Evolutionary conservation across 1,140 invertebrate species (phyloP).

Genomic region (Pentalonia nigronervosa): DNA sequence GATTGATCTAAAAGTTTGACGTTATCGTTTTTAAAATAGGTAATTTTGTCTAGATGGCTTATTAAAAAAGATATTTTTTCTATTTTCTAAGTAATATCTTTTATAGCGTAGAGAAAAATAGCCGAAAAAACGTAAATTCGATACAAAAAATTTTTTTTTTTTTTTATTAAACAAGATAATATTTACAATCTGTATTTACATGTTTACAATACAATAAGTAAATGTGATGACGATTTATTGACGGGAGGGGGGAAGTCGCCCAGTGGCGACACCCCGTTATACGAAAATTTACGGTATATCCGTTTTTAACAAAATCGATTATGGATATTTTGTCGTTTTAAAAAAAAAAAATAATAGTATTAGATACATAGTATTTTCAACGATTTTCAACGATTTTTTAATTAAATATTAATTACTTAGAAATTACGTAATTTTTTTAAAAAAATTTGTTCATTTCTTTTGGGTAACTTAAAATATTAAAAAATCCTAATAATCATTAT

Average conservation of each 20-base stretch:
- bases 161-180: no score
- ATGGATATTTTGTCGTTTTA: background rate
- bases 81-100: background rate
- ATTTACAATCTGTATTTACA: no score
- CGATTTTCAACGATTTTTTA: background rate
- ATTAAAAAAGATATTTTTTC: background rate
- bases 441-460: background rate
- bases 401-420: background rate
- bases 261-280: no score
- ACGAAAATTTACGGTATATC: background rate
- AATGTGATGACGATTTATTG: no score
- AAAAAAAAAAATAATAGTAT: background rate
- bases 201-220: no score
- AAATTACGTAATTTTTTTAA: background rate
- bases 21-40: no score
- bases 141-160: no score
- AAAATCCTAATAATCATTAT: no score
- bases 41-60: no score
- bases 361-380: background rate
- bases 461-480: background rate
- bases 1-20: no score
- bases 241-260: no score
- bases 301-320: background rate
- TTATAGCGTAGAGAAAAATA: no score
- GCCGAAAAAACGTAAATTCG: background rate